These are phyloP conservation scores for Enteromius mattozi DNA, from an alignment of 2,797 vertebrate species.

Conservation along the genomic window DNA sequence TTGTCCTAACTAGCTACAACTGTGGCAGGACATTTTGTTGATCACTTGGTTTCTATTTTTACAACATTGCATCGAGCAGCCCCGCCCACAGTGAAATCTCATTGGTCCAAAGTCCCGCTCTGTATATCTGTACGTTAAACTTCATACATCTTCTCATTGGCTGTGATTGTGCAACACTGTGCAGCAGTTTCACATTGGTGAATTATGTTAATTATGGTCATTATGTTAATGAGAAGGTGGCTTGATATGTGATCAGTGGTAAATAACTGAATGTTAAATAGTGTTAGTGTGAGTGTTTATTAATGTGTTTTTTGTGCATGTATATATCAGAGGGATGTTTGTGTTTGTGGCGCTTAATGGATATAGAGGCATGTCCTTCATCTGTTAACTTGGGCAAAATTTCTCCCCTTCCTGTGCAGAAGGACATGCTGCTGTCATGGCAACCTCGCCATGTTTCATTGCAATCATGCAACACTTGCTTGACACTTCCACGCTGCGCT, in stretches of 20 bases:
- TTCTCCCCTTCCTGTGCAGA: constrained; percentile 20
- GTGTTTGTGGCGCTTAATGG: constrained; percentile 3
- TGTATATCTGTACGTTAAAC: background rate
- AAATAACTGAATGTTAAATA: background rate
- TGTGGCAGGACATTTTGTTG: background rate
- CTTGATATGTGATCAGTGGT: background rate
- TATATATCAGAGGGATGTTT: background rate
- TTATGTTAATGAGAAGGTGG: constrained; percentile 8
- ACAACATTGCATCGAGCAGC: background rate
- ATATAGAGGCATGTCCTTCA: constrained; percentile 42
- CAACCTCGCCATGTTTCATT: constrained; percentile 63
- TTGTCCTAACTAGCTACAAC: background rate
- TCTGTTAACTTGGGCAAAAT: constrained; percentile 15
- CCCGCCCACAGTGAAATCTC: background rate
- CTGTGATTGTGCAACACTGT: background rate
- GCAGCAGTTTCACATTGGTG: background rate
- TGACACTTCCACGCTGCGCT: constrained; percentile 47
- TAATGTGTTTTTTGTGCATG: background rate
- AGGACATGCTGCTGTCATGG: constrained; percentile 47
- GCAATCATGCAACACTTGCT: constrained; percentile 59
- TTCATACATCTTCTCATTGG: background rate
- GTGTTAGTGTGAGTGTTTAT: background rate
- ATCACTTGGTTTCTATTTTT: constrained; percentile 1
- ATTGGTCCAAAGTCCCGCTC: background rate
- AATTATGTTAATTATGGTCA: background rate